Evolutionary conservation across 2,888 invertebrate genomes (phyloP).

Genomic region (Drosophila kanekoi): DNA sequence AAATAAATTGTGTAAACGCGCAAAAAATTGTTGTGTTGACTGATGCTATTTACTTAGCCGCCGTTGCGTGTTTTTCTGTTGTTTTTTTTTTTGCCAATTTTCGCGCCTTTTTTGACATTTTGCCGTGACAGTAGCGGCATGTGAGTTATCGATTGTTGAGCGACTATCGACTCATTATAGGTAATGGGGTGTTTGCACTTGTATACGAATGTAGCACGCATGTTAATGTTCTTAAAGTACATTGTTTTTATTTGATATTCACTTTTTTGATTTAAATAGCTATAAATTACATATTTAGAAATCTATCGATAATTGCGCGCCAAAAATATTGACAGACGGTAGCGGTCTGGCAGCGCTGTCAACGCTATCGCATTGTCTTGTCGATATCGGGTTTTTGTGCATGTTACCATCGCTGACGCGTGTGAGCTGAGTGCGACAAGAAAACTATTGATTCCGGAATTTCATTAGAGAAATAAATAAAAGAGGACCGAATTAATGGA

Average conservation of each 20-base stretch:
- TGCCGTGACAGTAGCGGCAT: slow-evolving; percentile 5
- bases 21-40: slow-evolving; percentile 7
- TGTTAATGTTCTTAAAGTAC: not conserved
- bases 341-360: not conserved
- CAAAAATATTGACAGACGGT: not conserved
- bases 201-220: not conserved
- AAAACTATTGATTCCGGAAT: slow-evolving; percentile 48
- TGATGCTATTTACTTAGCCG: slow-evolving; percentile 39
- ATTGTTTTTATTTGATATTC: not conserved
- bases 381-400: not conserved
- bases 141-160: slow-evolving; percentile 2
- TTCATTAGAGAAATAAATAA: slow-evolving; percentile 9
- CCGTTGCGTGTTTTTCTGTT: slow-evolving; percentile 46
- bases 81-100: slow-evolving; percentile 42
- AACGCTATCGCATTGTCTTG: slow-evolving; percentile 2
- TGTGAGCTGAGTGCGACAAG: slow-evolving; percentile 29
- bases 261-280: too few species aligned
- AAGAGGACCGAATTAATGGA: slow-evolving; percentile 5
- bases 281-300: not conserved
- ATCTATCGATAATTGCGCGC: not conserved
- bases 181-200: not conserved
- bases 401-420: slow-evolving; percentile 32
- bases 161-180: not conserved
- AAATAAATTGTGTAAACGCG: slow-evolving; percentile 21
- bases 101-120: slow-evolving; percentile 65